Percentiles rank a stretch among this genome's conserved stretches.
Conservation (phyloP, 2,113 vertebrate genomes). For the Pelmatolapia mariae region DNA sequence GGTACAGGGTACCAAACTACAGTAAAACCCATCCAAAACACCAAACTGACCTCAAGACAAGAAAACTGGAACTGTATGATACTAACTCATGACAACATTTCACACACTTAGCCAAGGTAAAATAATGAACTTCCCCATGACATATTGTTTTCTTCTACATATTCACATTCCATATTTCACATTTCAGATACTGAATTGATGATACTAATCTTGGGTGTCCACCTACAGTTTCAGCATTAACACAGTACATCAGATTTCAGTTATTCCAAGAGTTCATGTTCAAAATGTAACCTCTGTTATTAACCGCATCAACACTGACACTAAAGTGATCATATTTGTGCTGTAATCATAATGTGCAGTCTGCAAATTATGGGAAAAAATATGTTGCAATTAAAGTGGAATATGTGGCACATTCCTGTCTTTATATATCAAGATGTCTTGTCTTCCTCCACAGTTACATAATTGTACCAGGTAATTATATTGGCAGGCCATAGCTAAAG, state of each 20-base stretch:
- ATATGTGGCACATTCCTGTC: not conserved
- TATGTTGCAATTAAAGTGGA: not conserved
- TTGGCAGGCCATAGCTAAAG: not conserved
- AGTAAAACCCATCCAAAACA: not conserved
- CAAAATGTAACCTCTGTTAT: not conserved
- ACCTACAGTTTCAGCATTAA: not conserved
- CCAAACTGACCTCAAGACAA: not conserved
- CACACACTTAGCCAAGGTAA: not conserved
- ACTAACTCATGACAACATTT: not conserved
- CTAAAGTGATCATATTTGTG: not conserved
- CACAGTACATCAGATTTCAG: not conserved
- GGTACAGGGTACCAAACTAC: not conserved
- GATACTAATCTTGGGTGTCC: not conserved
- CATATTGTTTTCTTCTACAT: not conserved
- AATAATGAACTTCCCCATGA: not conserved
- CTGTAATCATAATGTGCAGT: not conserved
- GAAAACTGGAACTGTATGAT: fast-evolving
- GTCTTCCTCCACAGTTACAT: not conserved
- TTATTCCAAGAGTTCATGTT: not conserved
- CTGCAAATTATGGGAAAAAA: not conserved
- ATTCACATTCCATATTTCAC: not conserved
- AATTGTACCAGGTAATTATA: not conserved
- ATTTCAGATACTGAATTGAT: not conserved
- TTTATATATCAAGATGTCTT: not conserved
- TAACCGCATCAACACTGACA: not conserved